Evolutionary conservation across 1,140 invertebrate species (phyloP).

Genomic region (Diabrotica undecimpunctata): DNA sequence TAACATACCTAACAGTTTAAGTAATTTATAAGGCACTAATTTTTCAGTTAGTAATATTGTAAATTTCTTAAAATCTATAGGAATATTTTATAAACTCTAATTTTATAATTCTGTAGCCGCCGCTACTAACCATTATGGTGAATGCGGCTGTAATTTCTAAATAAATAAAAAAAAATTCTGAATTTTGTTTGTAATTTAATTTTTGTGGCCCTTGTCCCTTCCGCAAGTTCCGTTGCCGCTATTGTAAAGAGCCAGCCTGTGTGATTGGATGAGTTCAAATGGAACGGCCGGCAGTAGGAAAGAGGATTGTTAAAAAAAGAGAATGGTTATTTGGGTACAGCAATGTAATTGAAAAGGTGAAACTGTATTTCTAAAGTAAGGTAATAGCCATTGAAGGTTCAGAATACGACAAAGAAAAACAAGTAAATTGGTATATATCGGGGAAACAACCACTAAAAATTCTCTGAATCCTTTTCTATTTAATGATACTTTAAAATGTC

Average conservation of each 20-base stretch:
- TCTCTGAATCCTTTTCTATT: too few species aligned
- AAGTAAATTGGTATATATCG: neutral
- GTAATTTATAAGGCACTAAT: too few species aligned
- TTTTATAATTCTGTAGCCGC: too few species aligned
- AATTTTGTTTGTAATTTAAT: neutral
- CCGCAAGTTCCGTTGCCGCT: neutral
- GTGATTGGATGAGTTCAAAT: neutral
- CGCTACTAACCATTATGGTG: too few species aligned
- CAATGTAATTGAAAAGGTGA: constrained; percentile 1
- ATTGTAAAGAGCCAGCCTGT: neutral
- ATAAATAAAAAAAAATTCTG: too few species aligned
- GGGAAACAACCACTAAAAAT: neutral
- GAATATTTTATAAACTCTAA: too few species aligned
- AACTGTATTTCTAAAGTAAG: neutral
- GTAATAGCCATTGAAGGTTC: neutral
- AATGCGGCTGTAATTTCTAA: too few species aligned
- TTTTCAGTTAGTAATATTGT: too few species aligned
- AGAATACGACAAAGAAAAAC: neutral
- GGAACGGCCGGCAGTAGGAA: neutral
- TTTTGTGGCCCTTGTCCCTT: neutral
- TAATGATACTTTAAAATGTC: too few species aligned
- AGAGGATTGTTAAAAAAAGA: neutral
- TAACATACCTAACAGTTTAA: too few species aligned
- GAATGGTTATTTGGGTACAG: neutral
- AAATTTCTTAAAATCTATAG: too few species aligned